Evolutionary conservation across 2,113 vertebrate species (phyloP).

Genomic region (Suricata suricatta): DNA sequence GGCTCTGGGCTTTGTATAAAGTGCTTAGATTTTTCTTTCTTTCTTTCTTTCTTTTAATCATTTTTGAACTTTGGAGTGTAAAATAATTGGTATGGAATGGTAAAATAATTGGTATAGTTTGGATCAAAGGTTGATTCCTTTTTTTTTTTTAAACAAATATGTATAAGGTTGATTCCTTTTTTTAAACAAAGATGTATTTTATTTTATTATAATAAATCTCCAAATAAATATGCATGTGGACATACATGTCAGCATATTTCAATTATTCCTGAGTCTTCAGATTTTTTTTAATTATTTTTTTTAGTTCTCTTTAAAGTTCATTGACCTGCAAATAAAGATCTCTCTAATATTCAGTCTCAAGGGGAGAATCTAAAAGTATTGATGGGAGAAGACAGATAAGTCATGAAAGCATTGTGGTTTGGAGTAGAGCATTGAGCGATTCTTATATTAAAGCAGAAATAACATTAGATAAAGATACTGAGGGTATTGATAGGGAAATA

Average conservation of each 20-base stretch:
- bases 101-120: constrained; percentile 1
- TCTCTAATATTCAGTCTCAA: not conserved
- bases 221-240: not conserved
- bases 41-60: not conserved
- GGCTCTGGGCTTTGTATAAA: not conserved
- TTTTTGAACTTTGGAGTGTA: not conserved
- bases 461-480: not conserved
- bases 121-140: not conserved
- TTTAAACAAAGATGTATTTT: not conserved
- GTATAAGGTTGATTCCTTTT: not conserved
- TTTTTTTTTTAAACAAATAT: not conserved
- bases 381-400: not conserved
- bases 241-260: not conserved
- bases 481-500: not conserved
- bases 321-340: not conserved
- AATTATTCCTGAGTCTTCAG: not conserved
- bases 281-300: not conserved
- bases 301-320: not conserved
- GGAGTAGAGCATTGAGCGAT: not conserved
- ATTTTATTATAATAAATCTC: not conserved
- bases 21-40: not conserved
- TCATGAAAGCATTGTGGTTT: not conserved
- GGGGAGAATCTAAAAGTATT: not conserved
- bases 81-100: not conserved
- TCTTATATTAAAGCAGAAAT: not conserved